Conservation (phyloP, 2,113 vertebrate species). For the Colossoma macropomum region DNA sequence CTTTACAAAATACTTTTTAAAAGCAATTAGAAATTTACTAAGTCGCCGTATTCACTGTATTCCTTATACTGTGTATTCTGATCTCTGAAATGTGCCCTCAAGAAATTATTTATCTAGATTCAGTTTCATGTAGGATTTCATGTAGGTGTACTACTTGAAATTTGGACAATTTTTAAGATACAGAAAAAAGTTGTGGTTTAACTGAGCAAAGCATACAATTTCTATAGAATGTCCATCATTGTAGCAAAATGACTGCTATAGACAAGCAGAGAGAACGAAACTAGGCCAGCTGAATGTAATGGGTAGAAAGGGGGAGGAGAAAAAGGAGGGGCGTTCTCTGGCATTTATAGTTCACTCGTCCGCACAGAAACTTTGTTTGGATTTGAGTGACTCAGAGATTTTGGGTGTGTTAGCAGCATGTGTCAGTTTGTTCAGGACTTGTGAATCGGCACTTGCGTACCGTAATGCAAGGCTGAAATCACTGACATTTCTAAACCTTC, state of each 20-base stretch:
- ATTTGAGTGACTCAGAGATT: slow-evolving; percentile 27
- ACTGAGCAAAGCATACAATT: background rate
- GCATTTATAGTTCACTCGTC: slow-evolving; percentile 14
- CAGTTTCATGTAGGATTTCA: background rate
- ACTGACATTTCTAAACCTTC: background rate
- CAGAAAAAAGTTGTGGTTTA: background rate
- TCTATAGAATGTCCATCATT: background rate
- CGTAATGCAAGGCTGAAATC: background rate
- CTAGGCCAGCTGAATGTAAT: background rate
- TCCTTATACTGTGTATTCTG: background rate
- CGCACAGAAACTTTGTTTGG: slow-evolving; percentile 23
- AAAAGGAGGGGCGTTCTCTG: slow-evolving; percentile 32
- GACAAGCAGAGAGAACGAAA: background rate
- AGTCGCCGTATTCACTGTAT: background rate
- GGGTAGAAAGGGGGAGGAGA: slow-evolving; percentile 25
- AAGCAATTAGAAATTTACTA: background rate
- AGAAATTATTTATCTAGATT: background rate
- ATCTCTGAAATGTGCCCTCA: background rate
- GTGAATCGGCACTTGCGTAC: slow-evolving; percentile 20
- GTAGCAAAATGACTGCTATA: background rate
- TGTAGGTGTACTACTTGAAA: background rate
- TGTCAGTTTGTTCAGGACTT: slow-evolving; percentile 15
- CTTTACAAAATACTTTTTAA: too few species aligned
- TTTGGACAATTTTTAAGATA: background rate
- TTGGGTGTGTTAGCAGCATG: background rate